Evolutionary conservation across 2,888 invertebrate genomes (phyloP).

Genomic region (Hoplodrina blanda): DNA sequence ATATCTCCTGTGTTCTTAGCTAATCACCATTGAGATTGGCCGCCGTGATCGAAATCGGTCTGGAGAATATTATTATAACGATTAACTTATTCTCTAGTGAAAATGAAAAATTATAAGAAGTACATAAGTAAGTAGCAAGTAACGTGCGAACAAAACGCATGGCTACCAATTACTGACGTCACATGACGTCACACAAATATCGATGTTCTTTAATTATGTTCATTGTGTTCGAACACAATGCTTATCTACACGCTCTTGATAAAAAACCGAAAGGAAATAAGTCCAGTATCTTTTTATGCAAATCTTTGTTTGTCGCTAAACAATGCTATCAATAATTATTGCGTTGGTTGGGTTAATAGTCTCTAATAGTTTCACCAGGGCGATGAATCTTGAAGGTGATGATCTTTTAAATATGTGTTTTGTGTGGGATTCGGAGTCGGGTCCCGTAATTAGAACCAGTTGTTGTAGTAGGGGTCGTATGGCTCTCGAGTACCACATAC

Average conservation of each 20-base stretch:
- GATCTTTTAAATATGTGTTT: too few species aligned
- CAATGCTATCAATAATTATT: constrained; percentile 2
- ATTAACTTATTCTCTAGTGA: background rate
- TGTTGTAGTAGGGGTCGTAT: too few species aligned
- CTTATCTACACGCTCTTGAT: constrained; percentile 39
- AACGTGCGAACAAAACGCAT: constrained; percentile 32
- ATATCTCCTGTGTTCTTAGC: too few species aligned
- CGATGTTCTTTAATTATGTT: constrained; percentile 42
- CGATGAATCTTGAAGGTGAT: too few species aligned
- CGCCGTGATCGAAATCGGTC: too few species aligned
- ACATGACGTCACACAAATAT: constrained; percentile 39
- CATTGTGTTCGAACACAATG: constrained; percentile 59
- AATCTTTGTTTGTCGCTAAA: constrained; percentile 10
- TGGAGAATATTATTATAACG: too few species aligned
- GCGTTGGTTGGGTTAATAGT: background rate
- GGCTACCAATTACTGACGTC: constrained; percentile 47
- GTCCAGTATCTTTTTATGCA: constrained; percentile 34
- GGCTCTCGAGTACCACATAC: too few species aligned
- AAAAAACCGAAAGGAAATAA: constrained; percentile 42
- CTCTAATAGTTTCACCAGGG: background rate
- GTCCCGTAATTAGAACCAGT: too few species aligned
- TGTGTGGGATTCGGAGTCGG: too few species aligned
- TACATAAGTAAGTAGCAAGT: background rate
- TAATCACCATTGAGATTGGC: too few species aligned
- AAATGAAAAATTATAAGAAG: background rate